phyloP scores from a whole-genome alignment of 1,140 invertebrate genomes.

The Anthonomus grandis region DNA sequence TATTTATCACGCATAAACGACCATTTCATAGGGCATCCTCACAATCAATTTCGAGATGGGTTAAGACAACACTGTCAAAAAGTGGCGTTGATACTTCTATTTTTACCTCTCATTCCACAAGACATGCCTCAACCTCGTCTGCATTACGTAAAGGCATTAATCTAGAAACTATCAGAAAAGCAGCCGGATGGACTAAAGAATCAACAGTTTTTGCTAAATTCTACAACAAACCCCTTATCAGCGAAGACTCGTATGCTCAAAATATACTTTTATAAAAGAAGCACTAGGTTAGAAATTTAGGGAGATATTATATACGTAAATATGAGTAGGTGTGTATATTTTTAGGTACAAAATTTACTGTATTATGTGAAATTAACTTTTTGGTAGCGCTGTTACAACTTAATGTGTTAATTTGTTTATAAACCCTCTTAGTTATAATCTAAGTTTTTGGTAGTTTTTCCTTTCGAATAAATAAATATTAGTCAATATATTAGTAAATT shows the following conservation, averaged over 20 bases:
- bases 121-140: neutral
- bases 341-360: too few species aligned
- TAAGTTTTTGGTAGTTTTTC: too few species aligned
- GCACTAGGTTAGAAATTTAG: too few species aligned
- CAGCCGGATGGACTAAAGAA: neutral
- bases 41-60: conserved; percentile 2
- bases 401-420: too few species aligned
- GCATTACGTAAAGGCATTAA: neutral
- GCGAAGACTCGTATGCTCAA: neutral
- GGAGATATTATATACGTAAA: too few species aligned
- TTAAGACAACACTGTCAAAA: neutral
- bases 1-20: neutral
- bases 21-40: neutral
- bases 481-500: too few species aligned
- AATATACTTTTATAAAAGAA: too few species aligned
- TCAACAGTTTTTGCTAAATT: neutral
- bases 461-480: too few species aligned
- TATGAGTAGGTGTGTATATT: too few species aligned
- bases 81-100: neutral
- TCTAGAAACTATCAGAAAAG: neutral
- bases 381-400: too few species aligned
- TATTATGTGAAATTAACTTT: too few species aligned
- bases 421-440: too few species aligned
- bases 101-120: neutral
- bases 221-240: neutral